These are phyloP conservation scores for Notothenia coriiceps DNA, from an alignment of 2,113 vertebrate genomes.

Conservation along the genomic window DNA sequence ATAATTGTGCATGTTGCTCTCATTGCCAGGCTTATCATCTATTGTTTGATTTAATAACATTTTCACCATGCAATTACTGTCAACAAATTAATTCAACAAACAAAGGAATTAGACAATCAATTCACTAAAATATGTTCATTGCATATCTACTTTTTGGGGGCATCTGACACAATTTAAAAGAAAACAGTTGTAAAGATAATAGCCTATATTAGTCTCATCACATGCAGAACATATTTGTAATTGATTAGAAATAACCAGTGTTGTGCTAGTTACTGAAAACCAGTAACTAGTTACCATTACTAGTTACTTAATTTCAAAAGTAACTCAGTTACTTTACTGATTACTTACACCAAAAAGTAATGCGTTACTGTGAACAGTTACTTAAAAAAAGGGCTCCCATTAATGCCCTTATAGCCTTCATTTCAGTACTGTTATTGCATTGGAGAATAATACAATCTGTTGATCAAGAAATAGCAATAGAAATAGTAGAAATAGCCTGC, in stretches of 20 bases:
- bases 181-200: not conserved
- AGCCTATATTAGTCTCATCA: not conserved
- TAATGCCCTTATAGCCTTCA: too few relatives aligned
- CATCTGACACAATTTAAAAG: not conserved
- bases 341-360: too few relatives aligned
- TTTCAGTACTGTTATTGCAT: too few relatives aligned
- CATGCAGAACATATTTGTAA: slow-evolving; percentile 4
- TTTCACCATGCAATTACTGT: not conserved
- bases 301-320: too few relatives aligned
- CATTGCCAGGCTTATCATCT: not conserved
- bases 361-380: too few relatives aligned
- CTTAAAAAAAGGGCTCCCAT: too few relatives aligned
- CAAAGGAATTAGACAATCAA: not conserved
- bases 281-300: too few relatives aligned
- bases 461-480: too few relatives aligned
- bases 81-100: slow-evolving; percentile 17
- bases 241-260: not conserved
- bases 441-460: too few relatives aligned
- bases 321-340: too few relatives aligned
- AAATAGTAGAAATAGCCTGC: too few relatives aligned
- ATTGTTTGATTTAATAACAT: not conserved
- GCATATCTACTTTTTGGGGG: not conserved
- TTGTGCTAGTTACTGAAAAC: too few relatives aligned
- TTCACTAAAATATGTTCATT: not conserved
- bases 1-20: slow-evolving; percentile 13